Percentiles rank a stretch among this genome's conserved stretches.
phyloP scores from a whole-genome alignment of 2,797 vertebrate species.

The Antrozous pallidus region DNA sequence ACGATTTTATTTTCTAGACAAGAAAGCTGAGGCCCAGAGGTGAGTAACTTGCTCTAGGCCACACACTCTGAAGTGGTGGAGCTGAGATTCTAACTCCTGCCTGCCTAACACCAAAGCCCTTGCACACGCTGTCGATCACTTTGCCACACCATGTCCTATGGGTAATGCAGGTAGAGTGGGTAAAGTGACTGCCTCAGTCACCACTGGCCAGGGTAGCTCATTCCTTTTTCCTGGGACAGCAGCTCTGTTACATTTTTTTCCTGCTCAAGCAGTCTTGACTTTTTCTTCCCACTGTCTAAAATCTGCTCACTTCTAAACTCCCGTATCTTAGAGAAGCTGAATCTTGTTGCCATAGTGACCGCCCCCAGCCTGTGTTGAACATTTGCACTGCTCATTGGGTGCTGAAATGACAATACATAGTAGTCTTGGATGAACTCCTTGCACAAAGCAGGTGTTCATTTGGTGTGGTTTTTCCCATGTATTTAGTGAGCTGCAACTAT shows the following conservation, averaged over 20 bases:
- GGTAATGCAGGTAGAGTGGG: background rate
- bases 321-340: background rate
- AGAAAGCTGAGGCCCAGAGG: background rate
- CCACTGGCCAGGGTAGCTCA: background rate
- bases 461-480: background rate
- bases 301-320: background rate
- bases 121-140: background rate
- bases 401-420: background rate
- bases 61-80: background rate
- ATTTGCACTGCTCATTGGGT: background rate
- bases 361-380: background rate
- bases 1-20: background rate
- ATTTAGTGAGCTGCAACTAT: background rate
- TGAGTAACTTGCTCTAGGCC: background rate
- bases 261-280: background rate
- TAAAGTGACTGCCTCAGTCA: background rate
- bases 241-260: background rate
- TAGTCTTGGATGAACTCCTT: background rate
- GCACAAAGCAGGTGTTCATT: background rate
- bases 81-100: background rate
- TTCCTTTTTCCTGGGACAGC: background rate
- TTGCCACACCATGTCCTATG: background rate
- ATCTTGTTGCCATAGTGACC: background rate
- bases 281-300: background rate
- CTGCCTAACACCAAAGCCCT: background rate